Conservation (phyloP, 1,140 invertebrate genomes). For the Micrasema longulum region DNA sequence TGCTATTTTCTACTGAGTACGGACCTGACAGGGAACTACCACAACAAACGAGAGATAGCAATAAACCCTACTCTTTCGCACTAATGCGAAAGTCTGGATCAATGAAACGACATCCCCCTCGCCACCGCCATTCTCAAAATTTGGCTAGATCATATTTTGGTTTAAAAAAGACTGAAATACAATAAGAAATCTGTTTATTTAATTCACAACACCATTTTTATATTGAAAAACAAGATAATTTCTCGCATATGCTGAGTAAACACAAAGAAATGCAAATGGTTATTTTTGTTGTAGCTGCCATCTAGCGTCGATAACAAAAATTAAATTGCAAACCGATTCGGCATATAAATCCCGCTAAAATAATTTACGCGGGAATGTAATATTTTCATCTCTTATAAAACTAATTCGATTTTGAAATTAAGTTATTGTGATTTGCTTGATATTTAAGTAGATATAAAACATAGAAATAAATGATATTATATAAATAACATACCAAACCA, state of each 20-base stretch:
- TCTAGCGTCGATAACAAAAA: background rate
- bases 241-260: background rate
- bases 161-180: constrained; percentile 6
- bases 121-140: constrained; percentile 23
- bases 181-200: background rate
- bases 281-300: background rate
- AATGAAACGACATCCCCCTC: constrained; percentile 61
- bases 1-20: constrained; percentile 1
- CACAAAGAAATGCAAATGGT: constrained; percentile 1
- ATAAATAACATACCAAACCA: too few species aligned
- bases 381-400: background rate
- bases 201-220: too few species aligned
- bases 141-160: background rate
- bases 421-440: too few species aligned
- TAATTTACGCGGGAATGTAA: background rate
- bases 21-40: constrained; percentile 8
- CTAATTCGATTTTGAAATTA: too few species aligned
- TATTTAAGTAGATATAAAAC: too few species aligned
- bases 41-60: constrained; percentile 32
- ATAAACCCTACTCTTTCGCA: constrained; percentile 2
- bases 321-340: too few species aligned
- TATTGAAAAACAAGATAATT: too few species aligned
- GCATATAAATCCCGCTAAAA: background rate
- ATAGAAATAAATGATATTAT: too few species aligned
- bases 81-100: constrained; percentile 60